Evolutionary conservation across 2,888 invertebrate genomes (phyloP).

Genomic region (Tortrix viridana): DNA sequence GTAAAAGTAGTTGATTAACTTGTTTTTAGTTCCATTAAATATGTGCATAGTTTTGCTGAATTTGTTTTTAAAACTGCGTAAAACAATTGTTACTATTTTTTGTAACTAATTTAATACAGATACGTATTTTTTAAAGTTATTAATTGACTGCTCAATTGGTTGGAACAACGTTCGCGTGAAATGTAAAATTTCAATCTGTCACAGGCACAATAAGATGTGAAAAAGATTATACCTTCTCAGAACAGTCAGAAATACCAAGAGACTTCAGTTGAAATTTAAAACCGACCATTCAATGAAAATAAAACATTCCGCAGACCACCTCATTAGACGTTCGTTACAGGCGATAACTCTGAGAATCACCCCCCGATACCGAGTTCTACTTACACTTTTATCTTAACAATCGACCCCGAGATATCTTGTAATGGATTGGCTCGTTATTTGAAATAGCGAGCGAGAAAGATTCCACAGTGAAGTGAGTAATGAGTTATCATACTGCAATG

Average conservation of each 20-base stretch:
- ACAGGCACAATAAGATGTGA: too few relatives aligned
- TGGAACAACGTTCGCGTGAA: too few relatives aligned
- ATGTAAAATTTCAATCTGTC: too few relatives aligned
- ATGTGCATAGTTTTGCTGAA: too few relatives aligned
- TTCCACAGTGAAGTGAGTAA: background rate
- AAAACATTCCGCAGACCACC: slow-evolving; percentile 46
- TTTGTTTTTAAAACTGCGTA: too few relatives aligned
- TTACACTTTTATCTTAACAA: slow-evolving; percentile 32
- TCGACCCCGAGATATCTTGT: slow-evolving; percentile 23
- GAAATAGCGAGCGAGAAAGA: slow-evolving; percentile 1
- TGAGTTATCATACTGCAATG: slow-evolving; percentile 5
- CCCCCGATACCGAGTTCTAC: slow-evolving; percentile 27
- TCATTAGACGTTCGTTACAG: slow-evolving; percentile 59
- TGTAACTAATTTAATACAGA: too few relatives aligned
- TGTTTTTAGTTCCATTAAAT: too few relatives aligned
- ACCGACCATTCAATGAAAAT: slow-evolving; percentile 39
- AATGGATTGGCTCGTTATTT: slow-evolving; percentile 28
- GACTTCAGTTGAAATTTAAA: slow-evolving; percentile 1
- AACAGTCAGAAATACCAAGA: background rate
- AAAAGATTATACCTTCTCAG: background rate
- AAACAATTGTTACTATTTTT: too few relatives aligned
- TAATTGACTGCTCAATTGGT: too few relatives aligned
- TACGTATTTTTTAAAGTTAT: too few relatives aligned
- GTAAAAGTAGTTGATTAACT: too few relatives aligned
- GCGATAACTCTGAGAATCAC: slow-evolving; percentile 46